These are phyloP conservation scores for Monochamus saltuarius DNA, from an alignment of 1,140 invertebrate genomes.

Conservation along the genomic window DNA sequence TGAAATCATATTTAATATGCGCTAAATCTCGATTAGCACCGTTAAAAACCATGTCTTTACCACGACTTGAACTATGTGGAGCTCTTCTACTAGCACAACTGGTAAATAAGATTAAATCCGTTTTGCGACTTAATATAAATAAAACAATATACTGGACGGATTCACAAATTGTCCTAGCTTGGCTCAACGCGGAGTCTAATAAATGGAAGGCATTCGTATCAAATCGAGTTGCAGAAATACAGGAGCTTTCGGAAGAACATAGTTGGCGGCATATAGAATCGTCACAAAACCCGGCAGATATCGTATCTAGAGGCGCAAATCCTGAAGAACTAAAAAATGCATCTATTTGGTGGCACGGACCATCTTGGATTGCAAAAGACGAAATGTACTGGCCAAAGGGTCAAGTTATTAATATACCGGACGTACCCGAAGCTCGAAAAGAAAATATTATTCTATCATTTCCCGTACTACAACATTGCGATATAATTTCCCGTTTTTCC, in stretches of 20 bases:
- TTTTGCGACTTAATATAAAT: neutral
- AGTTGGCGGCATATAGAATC: slow-evolving; percentile 33
- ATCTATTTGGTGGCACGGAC: slow-evolving; percentile 39
- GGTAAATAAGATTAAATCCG: neutral
- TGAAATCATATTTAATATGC: slow-evolving; percentile 2
- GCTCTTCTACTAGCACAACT: slow-evolving; percentile 25
- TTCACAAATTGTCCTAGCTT: slow-evolving; percentile 13
- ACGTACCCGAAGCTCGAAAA: too few species aligned
- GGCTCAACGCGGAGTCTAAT: slow-evolving; percentile 4
- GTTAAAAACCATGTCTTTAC: slow-evolving; percentile 25
- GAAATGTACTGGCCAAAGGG: too few species aligned
- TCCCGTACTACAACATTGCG: too few species aligned
- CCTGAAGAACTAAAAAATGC: slow-evolving; percentile 27
- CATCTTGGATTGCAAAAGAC: too few species aligned
- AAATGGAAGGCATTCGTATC: slow-evolving; percentile 18
- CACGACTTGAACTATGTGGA: slow-evolving; percentile 32
- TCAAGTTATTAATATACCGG: too few species aligned
- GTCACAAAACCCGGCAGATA: slow-evolving; percentile 40
- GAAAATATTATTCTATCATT: too few species aligned
- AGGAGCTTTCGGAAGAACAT: slow-evolving; percentile 3
- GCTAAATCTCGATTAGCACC: slow-evolving; percentile 29
- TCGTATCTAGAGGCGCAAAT: slow-evolving; percentile 34
- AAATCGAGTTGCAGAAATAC: slow-evolving; percentile 21
- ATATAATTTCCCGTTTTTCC: too few species aligned
- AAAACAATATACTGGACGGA: slow-evolving; percentile 12